Evolutionary conservation across 1,140 invertebrate genomes (phyloP).

Genomic region (Druon quercuslanigerum): DNA sequence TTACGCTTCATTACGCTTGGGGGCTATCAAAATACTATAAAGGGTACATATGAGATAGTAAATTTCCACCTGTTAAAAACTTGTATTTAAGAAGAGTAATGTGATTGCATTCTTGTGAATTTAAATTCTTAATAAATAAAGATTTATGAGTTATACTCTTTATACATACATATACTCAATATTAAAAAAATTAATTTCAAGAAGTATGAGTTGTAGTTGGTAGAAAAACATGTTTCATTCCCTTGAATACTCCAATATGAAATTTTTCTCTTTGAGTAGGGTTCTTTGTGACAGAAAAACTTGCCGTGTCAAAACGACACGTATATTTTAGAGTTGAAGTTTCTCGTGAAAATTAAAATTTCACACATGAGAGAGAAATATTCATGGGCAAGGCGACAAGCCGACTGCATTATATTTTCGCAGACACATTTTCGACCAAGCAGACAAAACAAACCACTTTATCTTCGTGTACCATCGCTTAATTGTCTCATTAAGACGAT

Average conservation of each 20-base stretch:
- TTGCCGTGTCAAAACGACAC: constrained; percentile 33
- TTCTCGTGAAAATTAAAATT: constrained; percentile 40
- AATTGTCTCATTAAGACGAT: constrained; percentile 33
- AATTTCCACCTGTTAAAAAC: too few relatives aligned
- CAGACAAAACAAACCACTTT: constrained; percentile 29
- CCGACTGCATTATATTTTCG: background rate
- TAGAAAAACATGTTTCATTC: too few relatives aligned
- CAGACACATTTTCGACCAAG: background rate
- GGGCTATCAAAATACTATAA: background rate
- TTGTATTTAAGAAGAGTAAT: too few relatives aligned
- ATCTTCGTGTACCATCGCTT: constrained; percentile 3
- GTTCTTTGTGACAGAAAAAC: constrained; percentile 32
- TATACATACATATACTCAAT: too few relatives aligned
- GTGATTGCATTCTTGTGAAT: too few relatives aligned
- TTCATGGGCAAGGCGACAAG: background rate
- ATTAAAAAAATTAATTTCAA: too few relatives aligned
- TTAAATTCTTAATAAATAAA: too few relatives aligned
- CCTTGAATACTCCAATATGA: background rate
- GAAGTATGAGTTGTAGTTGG: too few relatives aligned
- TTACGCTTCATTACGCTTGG: constrained; percentile 6
- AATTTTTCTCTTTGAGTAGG: constrained; percentile 33
- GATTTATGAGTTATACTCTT: too few relatives aligned
- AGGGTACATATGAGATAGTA: background rate
- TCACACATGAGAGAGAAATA: background rate
- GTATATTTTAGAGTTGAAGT: constrained; percentile 43